Conservation (phyloP, 2,113 vertebrate species). For the Proterorhinus semilunaris region DNA sequence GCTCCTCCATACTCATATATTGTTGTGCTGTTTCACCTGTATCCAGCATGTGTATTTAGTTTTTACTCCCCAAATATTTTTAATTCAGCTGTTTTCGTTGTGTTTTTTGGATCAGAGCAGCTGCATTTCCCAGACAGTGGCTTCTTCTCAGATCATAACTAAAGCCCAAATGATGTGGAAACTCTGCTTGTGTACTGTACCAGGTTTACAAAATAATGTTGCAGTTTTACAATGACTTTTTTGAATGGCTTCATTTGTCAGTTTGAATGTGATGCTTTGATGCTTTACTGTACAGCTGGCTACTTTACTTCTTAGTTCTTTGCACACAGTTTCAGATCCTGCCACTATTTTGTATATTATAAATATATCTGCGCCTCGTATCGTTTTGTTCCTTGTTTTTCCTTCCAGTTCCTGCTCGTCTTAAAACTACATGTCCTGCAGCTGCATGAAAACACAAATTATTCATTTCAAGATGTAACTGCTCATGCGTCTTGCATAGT, state of each 20-base stretch:
- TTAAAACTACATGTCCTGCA: conserved; percentile 21
- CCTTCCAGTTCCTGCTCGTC: conserved; percentile 20
- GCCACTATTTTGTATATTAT: background rate
- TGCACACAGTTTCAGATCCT: conserved; percentile 1
- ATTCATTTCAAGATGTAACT: background rate
- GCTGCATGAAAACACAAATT: background rate
- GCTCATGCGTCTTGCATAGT: background rate
- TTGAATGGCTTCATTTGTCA: conserved; percentile 42
- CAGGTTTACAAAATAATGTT: conserved; percentile 4
- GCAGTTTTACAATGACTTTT: conserved; percentile 1
- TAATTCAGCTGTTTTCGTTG: conserved; percentile 27
- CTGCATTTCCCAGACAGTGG: conserved; percentile 15
- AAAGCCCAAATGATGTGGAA: background rate
- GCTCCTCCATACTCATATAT: conserved; percentile 44
- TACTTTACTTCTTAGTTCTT: conserved; percentile 13
- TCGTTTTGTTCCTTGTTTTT: conserved; percentile 21
- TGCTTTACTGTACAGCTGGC: conserved; percentile 7
- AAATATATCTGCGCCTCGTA: too few relatives aligned
- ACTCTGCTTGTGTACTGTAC: background rate
- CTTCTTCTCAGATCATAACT: conserved; percentile 5
- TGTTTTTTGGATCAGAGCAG: conserved; percentile 12
- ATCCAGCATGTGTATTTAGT: conserved; percentile 28
- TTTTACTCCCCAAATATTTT: conserved; percentile 18
- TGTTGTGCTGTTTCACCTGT: conserved; percentile 42
- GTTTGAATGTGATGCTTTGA: conserved; percentile 30